Conservation (phyloP, 1,140 invertebrate species). For the Sarcophaga peregrina region DNA sequence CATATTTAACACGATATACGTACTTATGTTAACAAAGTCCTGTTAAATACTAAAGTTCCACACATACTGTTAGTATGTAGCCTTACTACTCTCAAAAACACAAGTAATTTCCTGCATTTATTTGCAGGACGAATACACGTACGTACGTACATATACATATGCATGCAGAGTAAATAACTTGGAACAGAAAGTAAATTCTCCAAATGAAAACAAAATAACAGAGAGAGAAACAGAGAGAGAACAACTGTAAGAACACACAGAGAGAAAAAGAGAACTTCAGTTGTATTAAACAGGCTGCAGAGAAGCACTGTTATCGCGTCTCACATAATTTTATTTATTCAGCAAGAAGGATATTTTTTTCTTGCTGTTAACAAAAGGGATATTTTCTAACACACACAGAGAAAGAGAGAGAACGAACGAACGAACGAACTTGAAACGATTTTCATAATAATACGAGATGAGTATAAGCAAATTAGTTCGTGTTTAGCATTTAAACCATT, state of each 20-base stretch:
- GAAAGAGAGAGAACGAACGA: neutral
- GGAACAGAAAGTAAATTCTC: neutral
- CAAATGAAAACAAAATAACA: neutral
- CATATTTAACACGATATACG: neutral
- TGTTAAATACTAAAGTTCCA: neutral
- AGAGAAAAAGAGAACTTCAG: neutral
- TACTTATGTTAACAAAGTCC: neutral
- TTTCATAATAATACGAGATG: neutral
- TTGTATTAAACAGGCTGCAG: neutral
- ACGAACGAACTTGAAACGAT: no score
- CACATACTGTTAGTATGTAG: neutral
- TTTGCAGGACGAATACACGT: neutral
- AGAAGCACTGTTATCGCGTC: neutral
- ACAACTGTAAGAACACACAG: neutral
- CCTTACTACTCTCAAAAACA: neutral
- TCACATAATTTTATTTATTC: slow-evolving; percentile 8
- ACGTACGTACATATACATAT: no score
- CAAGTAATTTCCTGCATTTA: neutral
- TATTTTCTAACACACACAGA: neutral
- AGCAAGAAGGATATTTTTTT: neutral
- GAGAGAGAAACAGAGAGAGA: neutral
- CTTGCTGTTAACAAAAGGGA: neutral
- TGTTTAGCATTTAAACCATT: slow-evolving; percentile 12
- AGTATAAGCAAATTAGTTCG: neutral
- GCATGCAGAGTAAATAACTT: no score